These are phyloP conservation scores for Solenopsis fugax DNA, from an alignment of 1,140 invertebrate genomes.

Conservation along the genomic window DNA sequence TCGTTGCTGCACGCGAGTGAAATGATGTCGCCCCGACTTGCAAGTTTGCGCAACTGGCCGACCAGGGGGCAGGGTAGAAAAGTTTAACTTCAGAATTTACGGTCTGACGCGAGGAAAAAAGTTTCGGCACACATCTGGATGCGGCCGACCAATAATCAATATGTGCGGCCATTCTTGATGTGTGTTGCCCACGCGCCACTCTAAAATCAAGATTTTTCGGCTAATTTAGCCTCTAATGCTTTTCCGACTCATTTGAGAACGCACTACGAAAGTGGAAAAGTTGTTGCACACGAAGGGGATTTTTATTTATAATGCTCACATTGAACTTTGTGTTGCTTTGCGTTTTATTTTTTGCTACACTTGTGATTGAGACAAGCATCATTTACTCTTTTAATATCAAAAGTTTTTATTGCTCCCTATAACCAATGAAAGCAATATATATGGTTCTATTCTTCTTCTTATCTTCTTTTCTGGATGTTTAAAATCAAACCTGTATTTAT, in stretches of 20 bases:
- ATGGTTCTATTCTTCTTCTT: not conserved
- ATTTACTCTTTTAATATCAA: not conserved
- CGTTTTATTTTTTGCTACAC: constrained; percentile 1
- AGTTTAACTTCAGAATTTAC: constrained; percentile 73
- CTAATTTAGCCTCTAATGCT: constrained; percentile 54
- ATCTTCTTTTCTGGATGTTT: not conserved
- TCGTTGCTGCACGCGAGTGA: constrained; percentile 36
- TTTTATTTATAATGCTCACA: constrained; percentile 16
- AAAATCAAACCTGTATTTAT: no score
- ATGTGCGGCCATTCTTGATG: constrained; percentile 55
- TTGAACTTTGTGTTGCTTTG: not conserved
- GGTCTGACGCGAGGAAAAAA: constrained; percentile 58
- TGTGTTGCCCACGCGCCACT: constrained; percentile 26
- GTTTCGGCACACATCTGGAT: constrained; percentile 70
- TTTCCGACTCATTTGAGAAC: constrained; percentile 28
- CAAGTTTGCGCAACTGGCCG: constrained; percentile 52
- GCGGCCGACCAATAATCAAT: constrained; percentile 71
- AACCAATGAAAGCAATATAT: constrained; percentile 2
- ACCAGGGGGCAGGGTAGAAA: not conserved
- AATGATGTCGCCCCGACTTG: constrained; percentile 63
- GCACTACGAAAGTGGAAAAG: constrained; percentile 28
- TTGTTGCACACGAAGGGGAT: constrained; percentile 1
- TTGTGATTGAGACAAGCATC: constrained; percentile 21
- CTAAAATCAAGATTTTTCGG: constrained; percentile 65
- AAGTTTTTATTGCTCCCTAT: constrained; percentile 14